Percentiles rank a stretch among this genome's conserved stretches.
Evolutionary conservation across 2,113 vertebrate genomes (phyloP).

Genomic region (Saccopteryx leptura): DNA sequence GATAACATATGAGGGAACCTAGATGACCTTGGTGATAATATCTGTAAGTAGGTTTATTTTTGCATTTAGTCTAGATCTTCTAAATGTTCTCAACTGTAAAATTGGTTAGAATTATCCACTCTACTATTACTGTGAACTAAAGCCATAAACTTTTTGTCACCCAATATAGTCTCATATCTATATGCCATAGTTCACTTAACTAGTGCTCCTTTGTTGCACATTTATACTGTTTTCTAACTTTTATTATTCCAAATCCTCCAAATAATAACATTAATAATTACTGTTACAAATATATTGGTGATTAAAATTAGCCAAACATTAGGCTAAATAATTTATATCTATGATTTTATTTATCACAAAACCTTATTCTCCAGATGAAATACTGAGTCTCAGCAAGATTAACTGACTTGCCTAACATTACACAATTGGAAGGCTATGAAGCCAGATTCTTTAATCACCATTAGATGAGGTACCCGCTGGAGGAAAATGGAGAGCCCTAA

Average conservation of each 20-base stretch:
- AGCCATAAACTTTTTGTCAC: background rate
- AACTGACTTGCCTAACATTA: background rate
- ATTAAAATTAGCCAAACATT: background rate
- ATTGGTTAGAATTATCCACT: background rate
- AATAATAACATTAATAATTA: background rate
- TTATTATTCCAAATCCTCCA: background rate
- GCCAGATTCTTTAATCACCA: background rate
- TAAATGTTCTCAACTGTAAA: background rate
- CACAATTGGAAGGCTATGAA: background rate
- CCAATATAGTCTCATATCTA: background rate
- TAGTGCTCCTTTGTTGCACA: background rate
- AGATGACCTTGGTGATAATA: background rate
- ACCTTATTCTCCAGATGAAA: slow-evolving; percentile 14
- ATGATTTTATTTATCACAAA: background rate
- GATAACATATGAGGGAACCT: background rate
- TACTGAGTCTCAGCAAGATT: background rate
- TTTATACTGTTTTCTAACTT: background rate
- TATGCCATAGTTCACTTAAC: background rate
- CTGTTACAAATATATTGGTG: background rate
- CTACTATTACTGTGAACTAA: background rate
- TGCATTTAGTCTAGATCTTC: background rate
- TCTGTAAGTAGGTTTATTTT: background rate
- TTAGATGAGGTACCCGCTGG: background rate
- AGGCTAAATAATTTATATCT: background rate
- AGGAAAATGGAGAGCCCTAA: background rate